Base-by-base conservation (phyloP, 2,113 vertebrate species). In the Procapra przewalskii region DNA sequence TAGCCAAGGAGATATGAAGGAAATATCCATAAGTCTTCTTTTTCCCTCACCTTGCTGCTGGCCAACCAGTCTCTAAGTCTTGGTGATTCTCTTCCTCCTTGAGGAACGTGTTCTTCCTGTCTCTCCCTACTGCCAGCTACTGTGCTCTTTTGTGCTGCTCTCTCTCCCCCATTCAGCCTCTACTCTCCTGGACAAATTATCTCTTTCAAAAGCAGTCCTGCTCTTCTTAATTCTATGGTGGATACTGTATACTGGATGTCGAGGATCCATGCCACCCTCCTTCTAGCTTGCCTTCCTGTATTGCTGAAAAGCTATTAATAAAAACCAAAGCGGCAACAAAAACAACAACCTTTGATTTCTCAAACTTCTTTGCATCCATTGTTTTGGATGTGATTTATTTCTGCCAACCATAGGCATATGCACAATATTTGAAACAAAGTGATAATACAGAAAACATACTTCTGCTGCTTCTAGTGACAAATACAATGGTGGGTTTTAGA, bases 161-260 rank as follows among this genome's bases (percentile, higher is more conserved):
- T 82, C 25, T 57, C 21, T 93, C 52, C 19, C 14, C 21, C 96
- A 3, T 88, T 91, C n/a, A 94, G 27, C 88, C 27, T 85, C 64
- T 96, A 67, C 25, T 94, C 45, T 93, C 94, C 55, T 83, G 33
- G 5, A 45, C 45, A 91, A 95, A 96, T 96, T 71, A 55, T 92
- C 14, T 95, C 40, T 96, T 59, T 94, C 50, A 94, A 93, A 88
- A 96, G 33, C 21, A 90, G 29, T 91, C 91, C 10, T 96, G 77
- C 31, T 91, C 8, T 86, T 91, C 64, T 93, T 19, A 54, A 52
- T 91, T 80, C 48, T 67, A 45, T 84, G 43, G 11, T 88, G 13
- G 40, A 81, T 91, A 86, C 27, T 91, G 75, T 29, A 48, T 43
- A 86, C 77, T 82, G 62, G n/a, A 83, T 81, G 5, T 13, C 96